Conservation (phyloP, 2,797 vertebrate genomes). For the Cryptoprocta ferox region DNA sequence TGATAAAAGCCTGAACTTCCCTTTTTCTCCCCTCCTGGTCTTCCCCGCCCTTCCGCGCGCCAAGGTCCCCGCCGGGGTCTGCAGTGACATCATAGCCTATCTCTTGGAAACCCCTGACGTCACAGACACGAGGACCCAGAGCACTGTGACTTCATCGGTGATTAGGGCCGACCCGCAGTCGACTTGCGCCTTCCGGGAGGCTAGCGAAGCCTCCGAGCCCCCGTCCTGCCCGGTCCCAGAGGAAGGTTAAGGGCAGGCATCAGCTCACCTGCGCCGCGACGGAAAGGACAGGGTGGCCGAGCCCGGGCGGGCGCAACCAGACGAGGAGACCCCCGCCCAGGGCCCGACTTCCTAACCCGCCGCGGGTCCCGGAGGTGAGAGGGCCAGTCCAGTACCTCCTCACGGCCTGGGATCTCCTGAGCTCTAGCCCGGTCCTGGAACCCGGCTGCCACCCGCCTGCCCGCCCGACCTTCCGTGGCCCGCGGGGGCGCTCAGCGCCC, state of each 20-base stretch:
- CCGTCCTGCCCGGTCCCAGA: accelerated
- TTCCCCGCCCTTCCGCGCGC: conserved; percentile 67
- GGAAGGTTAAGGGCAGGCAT: background rate
- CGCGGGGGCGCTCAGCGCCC: background rate
- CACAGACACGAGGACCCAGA: conserved; percentile 33
- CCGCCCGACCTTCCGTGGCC: background rate
- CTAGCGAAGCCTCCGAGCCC: background rate
- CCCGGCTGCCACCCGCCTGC: background rate
- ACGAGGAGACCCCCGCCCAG: background rate
- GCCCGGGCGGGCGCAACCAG: background rate
- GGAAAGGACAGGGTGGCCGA: background rate
- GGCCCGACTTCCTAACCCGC: background rate
- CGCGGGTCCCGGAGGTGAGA: background rate
- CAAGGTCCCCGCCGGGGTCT: conserved; percentile 65
- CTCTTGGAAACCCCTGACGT: conserved; percentile 54
- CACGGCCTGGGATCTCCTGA: background rate
- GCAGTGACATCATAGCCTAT: conserved; percentile 63
- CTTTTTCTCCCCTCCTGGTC: background rate
- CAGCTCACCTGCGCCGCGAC: conserved; percentile 58
- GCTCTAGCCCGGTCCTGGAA: background rate
- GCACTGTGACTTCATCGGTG: conserved; percentile 51
- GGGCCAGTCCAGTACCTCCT: background rate
- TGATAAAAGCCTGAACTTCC: background rate
- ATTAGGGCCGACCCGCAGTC: background rate
- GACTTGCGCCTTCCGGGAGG: background rate